These are phyloP conservation scores for Achatina immaculata DNA, from an alignment of 1,140 invertebrate genomes.

Conservation along the genomic window DNA sequence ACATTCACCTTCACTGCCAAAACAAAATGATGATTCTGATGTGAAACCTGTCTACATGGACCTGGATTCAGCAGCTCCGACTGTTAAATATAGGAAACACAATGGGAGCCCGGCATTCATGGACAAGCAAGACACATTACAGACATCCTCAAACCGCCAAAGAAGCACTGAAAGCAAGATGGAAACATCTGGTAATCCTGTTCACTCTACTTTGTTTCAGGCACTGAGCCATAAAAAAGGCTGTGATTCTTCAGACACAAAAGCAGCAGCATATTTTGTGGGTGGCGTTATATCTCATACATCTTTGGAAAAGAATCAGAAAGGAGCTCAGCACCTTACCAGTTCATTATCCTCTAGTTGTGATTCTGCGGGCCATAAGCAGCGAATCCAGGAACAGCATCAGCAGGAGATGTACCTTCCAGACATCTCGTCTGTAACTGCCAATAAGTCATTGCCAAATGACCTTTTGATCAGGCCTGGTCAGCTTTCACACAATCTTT, in stretches of 20 bases:
- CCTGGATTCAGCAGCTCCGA: not conserved
- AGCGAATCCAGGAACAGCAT: not conserved
- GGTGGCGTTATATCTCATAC: slow-evolving; percentile 1
- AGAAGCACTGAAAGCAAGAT: not conserved
- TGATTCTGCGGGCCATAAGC: not conserved
- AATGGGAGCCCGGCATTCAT: not conserved
- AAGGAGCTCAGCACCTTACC: not conserved
- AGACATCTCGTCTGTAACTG: not conserved
- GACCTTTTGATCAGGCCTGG: too few relatives aligned
- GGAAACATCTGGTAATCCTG: not conserved
- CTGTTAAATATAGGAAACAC: not conserved
- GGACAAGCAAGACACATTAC: not conserved
- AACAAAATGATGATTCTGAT: not conserved
- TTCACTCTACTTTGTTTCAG: not conserved
- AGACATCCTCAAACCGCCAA: not conserved
- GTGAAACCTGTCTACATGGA: not conserved
- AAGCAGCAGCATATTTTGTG: not conserved
- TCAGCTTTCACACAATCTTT: not conserved
- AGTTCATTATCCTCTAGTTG: not conserved
- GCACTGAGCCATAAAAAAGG: not conserved
- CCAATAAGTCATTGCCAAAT: not conserved
- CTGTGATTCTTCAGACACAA: not conserved
- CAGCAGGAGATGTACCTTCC: not conserved
- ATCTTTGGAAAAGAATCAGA: not conserved
- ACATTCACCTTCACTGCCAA: not conserved